Percentiles rank a stretch among this genome's conserved stretches.
Conservation (phyloP, 2,113 vertebrate species). For the Thunnus thynnus region DNA sequence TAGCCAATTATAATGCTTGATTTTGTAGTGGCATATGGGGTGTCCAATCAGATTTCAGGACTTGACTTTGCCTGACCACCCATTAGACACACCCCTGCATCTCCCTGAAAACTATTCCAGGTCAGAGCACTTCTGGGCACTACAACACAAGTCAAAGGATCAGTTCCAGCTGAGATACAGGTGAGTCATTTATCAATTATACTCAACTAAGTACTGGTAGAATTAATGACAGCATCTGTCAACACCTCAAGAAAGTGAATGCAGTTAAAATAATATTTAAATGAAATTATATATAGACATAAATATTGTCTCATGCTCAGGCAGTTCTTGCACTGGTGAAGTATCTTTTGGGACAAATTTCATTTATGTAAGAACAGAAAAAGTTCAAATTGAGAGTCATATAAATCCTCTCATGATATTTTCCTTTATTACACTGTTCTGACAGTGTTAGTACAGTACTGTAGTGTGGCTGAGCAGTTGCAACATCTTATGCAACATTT, state of each 20-base stretch:
- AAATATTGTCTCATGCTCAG: neutral
- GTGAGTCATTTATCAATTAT: constrained; percentile 23
- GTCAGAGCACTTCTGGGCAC: neutral
- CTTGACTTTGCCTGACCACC: constrained; percentile 12
- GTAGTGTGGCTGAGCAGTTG: neutral
- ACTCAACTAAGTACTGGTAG: neutral
- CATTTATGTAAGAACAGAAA: neutral
- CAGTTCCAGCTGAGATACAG: constrained; percentile 12
- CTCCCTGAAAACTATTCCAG: neutral
- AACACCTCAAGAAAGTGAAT: neutral
- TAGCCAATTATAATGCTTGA: neutral
- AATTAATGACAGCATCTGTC: neutral
- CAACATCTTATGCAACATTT: too few relatives aligned
- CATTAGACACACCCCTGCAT: constrained; percentile 35
- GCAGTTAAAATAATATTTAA: neutral
- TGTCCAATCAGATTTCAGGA: constrained; percentile 9
- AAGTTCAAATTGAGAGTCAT: too few relatives aligned
- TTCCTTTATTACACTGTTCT: too few relatives aligned
- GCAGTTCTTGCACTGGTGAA: neutral
- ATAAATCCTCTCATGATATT: too few relatives aligned
- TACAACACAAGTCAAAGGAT: neutral
- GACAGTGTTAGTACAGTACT: too few relatives aligned
- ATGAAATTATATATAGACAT: neutral
- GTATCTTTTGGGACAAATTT: neutral
- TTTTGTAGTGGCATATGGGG: neutral